These are phyloP conservation scores for Cassiopea xamachana DNA, from an alignment of 30 jellyfish, hydroid and myxozoan genomes.

Conservation along the genomic window DNA sequence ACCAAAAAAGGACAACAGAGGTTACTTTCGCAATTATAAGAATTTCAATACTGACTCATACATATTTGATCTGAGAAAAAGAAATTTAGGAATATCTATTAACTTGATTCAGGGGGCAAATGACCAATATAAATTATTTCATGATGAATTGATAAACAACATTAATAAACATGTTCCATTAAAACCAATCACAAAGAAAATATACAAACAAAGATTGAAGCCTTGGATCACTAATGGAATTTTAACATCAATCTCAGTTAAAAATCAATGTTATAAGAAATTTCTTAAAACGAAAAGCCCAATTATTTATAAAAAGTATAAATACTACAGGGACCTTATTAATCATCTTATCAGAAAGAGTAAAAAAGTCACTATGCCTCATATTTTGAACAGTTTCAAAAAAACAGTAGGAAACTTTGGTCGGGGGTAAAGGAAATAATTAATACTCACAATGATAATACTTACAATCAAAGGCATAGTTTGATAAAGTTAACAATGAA, in stretches of 20 bases:
- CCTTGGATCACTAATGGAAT: constrained; percentile 79
- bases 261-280: constrained; percentile 38
- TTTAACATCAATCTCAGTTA: constrained; percentile 52
- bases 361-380: constrained; percentile 11
- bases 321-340: constrained; percentile 37
- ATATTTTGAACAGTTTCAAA: background rate
- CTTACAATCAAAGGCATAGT: background rate
- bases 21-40: constrained; percentile 47
- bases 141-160: background rate
- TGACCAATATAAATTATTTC: constrained; percentile 52
- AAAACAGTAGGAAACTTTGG: constrained; percentile 23
- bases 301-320: constrained; percentile 32
- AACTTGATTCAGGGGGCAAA: constrained; percentile 49
- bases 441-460: background rate
- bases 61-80: constrained; percentile 33
- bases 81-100: background rate
- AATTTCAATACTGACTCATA: constrained; percentile 24
- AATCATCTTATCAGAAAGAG: constrained; percentile 52
- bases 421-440: constrained; percentile 16
- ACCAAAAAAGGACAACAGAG: constrained; percentile 22
- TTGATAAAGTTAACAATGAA: too few relatives aligned
- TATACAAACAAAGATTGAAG: constrained; percentile 49
- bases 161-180: constrained; percentile 60
- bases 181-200: constrained; percentile 35
- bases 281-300: constrained; percentile 33